Evolutionary conservation across 1,140 invertebrate species (phyloP), one percentile per base, ranked within the genome.

Genomic region (Steinernema khuongi): DNA sequence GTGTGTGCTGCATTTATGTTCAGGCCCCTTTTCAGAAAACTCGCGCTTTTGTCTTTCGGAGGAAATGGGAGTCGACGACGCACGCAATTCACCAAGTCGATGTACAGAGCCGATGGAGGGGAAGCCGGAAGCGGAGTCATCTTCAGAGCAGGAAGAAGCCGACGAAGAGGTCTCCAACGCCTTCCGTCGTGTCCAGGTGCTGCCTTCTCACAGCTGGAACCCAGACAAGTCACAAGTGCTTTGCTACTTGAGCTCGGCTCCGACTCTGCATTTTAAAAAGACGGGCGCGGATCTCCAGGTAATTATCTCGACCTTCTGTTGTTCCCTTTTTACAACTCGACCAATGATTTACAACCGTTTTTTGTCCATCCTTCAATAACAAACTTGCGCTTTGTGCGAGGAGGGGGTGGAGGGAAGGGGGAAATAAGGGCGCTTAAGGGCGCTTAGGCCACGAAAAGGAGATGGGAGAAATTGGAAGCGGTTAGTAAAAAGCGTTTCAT

Each of bases 131-230:
- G 50, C 14, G 14, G 50, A 14, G 50, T 26, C 22, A 22, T 11
- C 7, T 22, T 60, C 50, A 4, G 22, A 60, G 11, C 50, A 60
- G 50, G 50, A 60, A 22, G 50, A 60, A 60, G 50, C 50, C 4
- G 50, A 60, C 50, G 50, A 60, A 60, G 50, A 60, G 22, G 50
- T 60, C 50, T 60, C 50, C 50, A 60, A 60, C 50, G 50, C 50
- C 2, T 60, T 60, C 22, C 50, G 50, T 22, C 50, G 26, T 4
- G 7, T 60, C 50, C 11, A 60, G 4, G 2, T 60, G 7, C 11
- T 60, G 14, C 22, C 50, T 7, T 60, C 50, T 14, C 7, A 60
- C 50, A 22, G 50, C 19, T 60, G 50, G 50, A 60, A 14, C 4
- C 50, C 50, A 22, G 26, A 60, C 19, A 60, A 60, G 50, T 60